phyloP scores from a whole-genome alignment of 2,113 vertebrate species.

The Muscicapa adusta region DNA sequence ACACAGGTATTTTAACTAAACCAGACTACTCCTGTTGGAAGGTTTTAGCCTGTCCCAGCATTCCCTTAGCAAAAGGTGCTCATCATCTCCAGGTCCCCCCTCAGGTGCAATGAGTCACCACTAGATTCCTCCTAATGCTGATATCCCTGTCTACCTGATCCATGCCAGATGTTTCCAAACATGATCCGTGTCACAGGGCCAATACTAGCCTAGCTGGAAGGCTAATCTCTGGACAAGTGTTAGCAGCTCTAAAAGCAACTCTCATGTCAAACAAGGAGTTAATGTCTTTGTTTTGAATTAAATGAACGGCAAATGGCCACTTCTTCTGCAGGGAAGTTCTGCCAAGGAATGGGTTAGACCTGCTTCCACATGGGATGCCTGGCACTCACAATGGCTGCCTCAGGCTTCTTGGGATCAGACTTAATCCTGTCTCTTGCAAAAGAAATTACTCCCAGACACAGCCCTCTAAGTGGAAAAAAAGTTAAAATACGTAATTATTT shows the following conservation, averaged over 20 bases:
- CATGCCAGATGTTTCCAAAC: neutral
- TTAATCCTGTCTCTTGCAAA: neutral
- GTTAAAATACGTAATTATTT: neutral
- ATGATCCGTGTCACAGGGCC: neutral
- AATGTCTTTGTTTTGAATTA: neutral
- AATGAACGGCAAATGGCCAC: neutral
- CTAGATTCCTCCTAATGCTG: neutral
- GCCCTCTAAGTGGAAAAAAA: neutral
- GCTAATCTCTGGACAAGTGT: neutral
- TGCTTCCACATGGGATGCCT: neutral
- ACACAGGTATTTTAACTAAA: neutral
- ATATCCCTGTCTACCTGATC: neutral
- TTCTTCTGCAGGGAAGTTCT: neutral
- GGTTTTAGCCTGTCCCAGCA: neutral
- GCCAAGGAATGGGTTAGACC: neutral
- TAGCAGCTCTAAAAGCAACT: neutral
- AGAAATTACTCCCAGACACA: neutral
- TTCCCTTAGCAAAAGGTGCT: neutral
- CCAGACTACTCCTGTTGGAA: neutral
- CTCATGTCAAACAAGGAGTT: neutral
- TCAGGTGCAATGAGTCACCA: neutral
- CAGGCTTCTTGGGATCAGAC: neutral
- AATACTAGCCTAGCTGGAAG: neutral
- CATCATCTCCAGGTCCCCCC: neutral
- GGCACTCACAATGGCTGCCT: neutral